Base-by-base conservation (phyloP, 2,888 invertebrate species). In the Drosophila buzzatii region DNA sequence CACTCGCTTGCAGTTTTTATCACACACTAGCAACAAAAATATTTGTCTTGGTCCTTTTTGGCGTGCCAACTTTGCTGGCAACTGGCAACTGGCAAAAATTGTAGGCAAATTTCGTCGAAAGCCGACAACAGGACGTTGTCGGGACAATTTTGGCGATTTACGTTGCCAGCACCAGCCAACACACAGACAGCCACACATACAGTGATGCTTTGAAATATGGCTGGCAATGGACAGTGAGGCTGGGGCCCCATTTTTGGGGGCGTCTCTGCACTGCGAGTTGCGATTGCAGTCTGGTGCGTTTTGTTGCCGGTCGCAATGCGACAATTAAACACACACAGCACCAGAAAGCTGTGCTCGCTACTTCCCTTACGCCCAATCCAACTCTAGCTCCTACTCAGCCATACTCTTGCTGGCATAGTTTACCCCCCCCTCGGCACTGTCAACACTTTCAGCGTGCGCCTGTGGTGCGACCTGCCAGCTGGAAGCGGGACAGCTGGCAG, bases 101-200 rank as follows among this genome's bases (percentile, higher is more conserved):
- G 71, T 74, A 77, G 68, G 70, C 75, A 89, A 89, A 84, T 87
- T 84, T 89, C 73, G 88, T 73, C 85, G 84, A 83, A 81, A 81
- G 85, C 67, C 75, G 75, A 74, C 89, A 73, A 80, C 86, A 63
- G 64, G 69, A 70, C 80, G 68, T 70, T 77, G 70, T 62, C 68
- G 66, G 75, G 69, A 75, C 72, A 70, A 70, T 89, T 84, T 84
- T 65, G 90, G 79, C 83, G 79, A 89, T 87, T 85, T 89, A 76
- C 90, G 76, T 74, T 82, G 75, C 68, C 74, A 76, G 61, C 45
- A 62, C 63, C 61, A 62, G 20, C 68, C 51, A 9, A 45, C 58
- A 23, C 37, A 33, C 31, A 76, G 33, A 73, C 42, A 74, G 42
- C 58, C 52, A 37, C 52, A 67, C n/a, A 49, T n/a, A 49, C 31